Evolutionary conservation across 2,797 vertebrate genomes (phyloP).

Genomic region (Masticophis lateralis): DNA sequence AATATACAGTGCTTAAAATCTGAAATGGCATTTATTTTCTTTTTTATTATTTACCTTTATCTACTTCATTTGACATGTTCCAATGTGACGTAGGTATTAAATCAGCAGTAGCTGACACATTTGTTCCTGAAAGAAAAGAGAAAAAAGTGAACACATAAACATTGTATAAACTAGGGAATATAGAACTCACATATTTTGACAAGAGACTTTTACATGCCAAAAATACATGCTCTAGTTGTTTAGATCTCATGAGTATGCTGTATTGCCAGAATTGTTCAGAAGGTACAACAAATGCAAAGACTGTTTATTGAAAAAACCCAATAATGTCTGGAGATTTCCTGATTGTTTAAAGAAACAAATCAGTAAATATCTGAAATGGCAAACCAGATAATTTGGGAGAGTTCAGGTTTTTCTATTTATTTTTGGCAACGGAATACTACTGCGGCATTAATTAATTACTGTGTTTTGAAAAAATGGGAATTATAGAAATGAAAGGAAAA

Average conservation of each 20-base stretch:
- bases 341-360: background rate
- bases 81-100: conserved; percentile 83
- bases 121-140: conserved; percentile 77
- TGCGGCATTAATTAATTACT: background rate
- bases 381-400: background rate
- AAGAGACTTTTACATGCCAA: background rate
- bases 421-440: background rate
- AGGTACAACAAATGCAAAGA: background rate
- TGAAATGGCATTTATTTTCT: background rate
- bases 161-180: background rate
- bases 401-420: background rate
- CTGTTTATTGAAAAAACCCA: background rate
- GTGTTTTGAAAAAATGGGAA: background rate
- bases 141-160: conserved; percentile 29
- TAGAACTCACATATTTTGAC: conserved; percentile 34
- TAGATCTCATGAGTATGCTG: background rate
- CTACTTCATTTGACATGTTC: conserved; percentile 86
- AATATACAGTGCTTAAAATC: background rate
- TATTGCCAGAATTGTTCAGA: background rate
- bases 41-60: conserved; percentile 75
- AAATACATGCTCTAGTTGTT: background rate
- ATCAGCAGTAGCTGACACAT: conserved; percentile 79
- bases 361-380: background rate
- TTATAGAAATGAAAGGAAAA: background rate
- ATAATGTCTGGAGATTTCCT: background rate